These are phyloP conservation scores for Phataginus tricuspis DNA, from an alignment of 2,797 vertebrate species.

Conservation along the genomic window DNA sequence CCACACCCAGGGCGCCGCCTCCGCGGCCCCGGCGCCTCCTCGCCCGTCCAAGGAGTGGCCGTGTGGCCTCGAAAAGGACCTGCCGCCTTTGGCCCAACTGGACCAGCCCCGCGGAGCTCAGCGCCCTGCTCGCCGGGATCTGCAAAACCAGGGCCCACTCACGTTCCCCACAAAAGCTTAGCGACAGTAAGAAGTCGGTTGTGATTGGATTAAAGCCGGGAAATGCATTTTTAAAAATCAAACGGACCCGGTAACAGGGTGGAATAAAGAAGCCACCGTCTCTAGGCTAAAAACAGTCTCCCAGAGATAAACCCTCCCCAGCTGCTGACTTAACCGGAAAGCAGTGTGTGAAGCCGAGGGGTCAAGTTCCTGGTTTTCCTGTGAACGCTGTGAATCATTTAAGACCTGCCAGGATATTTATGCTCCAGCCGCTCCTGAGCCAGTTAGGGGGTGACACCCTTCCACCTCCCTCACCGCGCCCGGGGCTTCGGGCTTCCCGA, in stretches of 20 bases:
- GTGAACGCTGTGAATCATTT: background rate
- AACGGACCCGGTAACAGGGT: background rate
- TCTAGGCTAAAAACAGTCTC: background rate
- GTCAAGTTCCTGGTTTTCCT: conserved; percentile 13
- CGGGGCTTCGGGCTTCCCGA: background rate
- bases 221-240: background rate
- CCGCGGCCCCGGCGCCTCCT: background rate
- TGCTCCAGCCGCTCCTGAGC: conserved; percentile 58
- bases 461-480: background rate
- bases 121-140: background rate
- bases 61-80: background rate
- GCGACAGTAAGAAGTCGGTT: no score
- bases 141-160: background rate
- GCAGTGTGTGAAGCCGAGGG: background rate
- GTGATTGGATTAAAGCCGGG: background rate
- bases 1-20: background rate
- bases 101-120: rapidly evolving
- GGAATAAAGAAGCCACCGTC: background rate
- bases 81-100: rapidly evolving
- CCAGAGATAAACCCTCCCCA: background rate
- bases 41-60: background rate
- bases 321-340: background rate
- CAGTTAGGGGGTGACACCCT: conserved; percentile 61
- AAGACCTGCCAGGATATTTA: conserved; percentile 57
- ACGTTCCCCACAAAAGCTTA: background rate